Conservation (phyloP, 2,888 invertebrate genomes). For the Drosophila stalkeri region DNA sequence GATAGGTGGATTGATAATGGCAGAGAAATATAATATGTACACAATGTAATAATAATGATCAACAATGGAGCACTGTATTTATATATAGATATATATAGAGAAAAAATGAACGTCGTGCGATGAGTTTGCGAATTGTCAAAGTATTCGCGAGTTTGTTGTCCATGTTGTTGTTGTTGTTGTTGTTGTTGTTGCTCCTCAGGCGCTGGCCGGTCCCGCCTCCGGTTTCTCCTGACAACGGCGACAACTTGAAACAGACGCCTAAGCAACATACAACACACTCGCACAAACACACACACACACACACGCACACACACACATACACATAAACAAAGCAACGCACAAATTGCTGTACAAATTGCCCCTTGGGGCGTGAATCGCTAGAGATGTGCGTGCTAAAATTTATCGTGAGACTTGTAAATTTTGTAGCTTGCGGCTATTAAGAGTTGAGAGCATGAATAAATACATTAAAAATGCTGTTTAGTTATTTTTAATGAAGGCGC, state of each 20-base stretch:
- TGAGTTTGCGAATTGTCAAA: conserved; percentile 60
- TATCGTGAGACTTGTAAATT: conserved; percentile 11
- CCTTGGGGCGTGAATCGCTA: conserved; percentile 51
- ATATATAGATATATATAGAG: conserved; percentile 24
- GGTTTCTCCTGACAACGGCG: conserved; percentile 54
- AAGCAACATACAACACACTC: conserved; percentile 34
- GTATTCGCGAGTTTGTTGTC: conserved; percentile 33
- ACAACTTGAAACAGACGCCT: conserved; percentile 60
- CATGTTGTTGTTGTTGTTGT: conserved; percentile 8
- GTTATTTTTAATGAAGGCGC: background rate
- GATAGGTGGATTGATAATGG: conserved; percentile 33
- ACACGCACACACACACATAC: conserved; percentile 9
- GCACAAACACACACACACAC: conserved; percentile 10
- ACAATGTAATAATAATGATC: conserved; percentile 54
- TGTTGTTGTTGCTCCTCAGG: conserved; percentile 14
- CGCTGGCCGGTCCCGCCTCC: conserved; percentile 47
- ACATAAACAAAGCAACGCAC: conserved; percentile 39
- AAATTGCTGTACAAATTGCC: conserved; percentile 71
- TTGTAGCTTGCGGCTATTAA: background rate
- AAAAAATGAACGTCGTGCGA: conserved; percentile 35
- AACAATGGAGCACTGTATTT: conserved; percentile 38
- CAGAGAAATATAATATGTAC: conserved; percentile 19
- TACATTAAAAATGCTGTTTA: conserved; percentile 1
- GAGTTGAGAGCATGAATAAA: background rate
- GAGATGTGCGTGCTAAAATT: conserved; percentile 53